Percentiles rank a stretch among this genome's conserved stretches.
phyloP scores from a whole-genome alignment of 1,140 invertebrate genomes.

The Asbolus verrucosus region DNA sequence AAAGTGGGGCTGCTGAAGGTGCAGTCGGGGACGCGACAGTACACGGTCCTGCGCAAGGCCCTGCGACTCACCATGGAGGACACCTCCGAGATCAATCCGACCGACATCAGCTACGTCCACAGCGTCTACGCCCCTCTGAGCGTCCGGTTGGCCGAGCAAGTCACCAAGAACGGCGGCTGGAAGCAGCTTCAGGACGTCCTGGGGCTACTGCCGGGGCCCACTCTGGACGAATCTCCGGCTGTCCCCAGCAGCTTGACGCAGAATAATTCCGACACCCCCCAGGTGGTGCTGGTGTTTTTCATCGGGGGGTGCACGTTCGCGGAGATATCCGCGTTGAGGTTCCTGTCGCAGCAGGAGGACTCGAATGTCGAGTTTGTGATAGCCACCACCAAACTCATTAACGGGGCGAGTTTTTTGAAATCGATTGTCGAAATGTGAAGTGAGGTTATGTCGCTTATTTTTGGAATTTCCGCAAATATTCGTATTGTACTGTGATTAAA shows the following conservation, averaged over 20 bases:
- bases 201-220: slow-evolving; percentile 70
- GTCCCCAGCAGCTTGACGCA: slow-evolving; percentile 50
- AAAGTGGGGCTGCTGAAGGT: slow-evolving; percentile 84
- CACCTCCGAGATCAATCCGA: slow-evolving; percentile 84
- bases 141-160: slow-evolving; percentile 86
- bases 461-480: too few relatives aligned
- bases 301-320: slow-evolving; percentile 97
- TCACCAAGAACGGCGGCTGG: slow-evolving; percentile 88
- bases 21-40: slow-evolving; percentile 78
- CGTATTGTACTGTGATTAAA: too few relatives aligned
- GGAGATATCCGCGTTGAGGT: slow-evolving; percentile 93
- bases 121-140: slow-evolving; percentile 95
- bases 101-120: slow-evolving; percentile 94
- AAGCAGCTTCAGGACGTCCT: slow-evolving; percentile 73
- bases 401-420: slow-evolving; percentile 87
- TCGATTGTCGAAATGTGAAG: slow-evolving; percentile 74
- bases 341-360: slow-evolving; percentile 92
- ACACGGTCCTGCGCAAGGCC: slow-evolving; percentile 72
- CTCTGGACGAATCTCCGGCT: slow-evolving; percentile 68
- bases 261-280: slow-evolving; percentile 72
- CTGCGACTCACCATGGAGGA: slow-evolving; percentile 86
- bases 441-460: too few relatives aligned
- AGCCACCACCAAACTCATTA: slow-evolving; percentile 93
- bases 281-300: slow-evolving; percentile 93
- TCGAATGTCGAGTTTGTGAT: slow-evolving; percentile 92